A percentile compares a stretch with the other conserved stretches of the same genome.
Conservation (phyloP, 2,113 vertebrate species). For the Anoura caudifer region DNA sequence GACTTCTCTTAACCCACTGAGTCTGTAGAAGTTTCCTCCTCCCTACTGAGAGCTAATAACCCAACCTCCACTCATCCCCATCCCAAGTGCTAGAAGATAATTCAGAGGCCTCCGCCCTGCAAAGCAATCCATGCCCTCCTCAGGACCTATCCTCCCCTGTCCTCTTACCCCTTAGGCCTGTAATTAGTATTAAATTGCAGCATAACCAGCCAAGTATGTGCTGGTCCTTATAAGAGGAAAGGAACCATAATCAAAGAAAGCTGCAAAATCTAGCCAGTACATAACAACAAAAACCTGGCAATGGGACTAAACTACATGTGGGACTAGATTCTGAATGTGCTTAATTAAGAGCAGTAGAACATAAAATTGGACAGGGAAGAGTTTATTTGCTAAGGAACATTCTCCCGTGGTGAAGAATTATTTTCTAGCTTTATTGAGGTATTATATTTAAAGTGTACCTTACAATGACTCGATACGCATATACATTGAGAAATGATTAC, state of each 20-base stretch:
- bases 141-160: not conserved
- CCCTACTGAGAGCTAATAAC: not conserved
- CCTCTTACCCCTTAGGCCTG: not conserved
- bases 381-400: not conserved
- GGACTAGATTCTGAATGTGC: not conserved
- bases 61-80: not conserved
- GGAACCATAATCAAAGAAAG: not conserved
- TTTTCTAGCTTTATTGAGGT: not conserved
- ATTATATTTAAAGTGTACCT: not conserved
- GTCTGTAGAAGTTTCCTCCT: not conserved
- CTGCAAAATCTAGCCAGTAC: not conserved
- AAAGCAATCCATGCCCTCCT: not conserved
- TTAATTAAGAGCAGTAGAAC: not conserved
- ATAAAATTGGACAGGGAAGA: not conserved
- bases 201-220: not conserved
- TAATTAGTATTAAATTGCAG: not conserved
- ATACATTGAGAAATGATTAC: not conserved
- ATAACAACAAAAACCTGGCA: not conserved
- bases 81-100: not conserved
- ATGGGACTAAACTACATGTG: not conserved
- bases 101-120: not conserved
- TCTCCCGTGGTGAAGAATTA: not conserved
- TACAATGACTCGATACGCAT: not conserved
- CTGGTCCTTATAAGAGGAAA: not conserved
- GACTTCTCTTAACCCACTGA: not conserved